Conservation (phyloP, 2,113 vertebrate genomes). For the Dermatemys mawii region DNA sequence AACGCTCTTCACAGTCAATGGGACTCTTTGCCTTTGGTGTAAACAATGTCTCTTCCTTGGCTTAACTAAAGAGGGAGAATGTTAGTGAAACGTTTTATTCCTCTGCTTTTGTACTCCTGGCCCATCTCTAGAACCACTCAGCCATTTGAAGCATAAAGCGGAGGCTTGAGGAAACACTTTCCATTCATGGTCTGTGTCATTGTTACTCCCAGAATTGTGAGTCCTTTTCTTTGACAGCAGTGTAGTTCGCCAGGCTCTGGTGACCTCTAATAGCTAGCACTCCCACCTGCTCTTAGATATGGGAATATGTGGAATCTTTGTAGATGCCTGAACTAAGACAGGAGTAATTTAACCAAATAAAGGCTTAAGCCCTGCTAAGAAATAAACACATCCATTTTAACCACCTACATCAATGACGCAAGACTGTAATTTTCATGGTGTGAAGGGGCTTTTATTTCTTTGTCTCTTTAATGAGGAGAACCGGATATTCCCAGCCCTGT, state of each 20-base stretch:
- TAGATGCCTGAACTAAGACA: background rate
- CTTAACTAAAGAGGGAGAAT: background rate
- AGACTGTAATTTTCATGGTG: conserved; percentile 10
- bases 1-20: background rate
- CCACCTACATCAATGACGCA: conserved; percentile 50
- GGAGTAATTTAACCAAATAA: conserved; percentile 62
- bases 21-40: background rate
- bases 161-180: background rate
- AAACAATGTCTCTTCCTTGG: background rate
- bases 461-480: conserved; percentile 31
- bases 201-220: background rate
- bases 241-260: background rate
- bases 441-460: conserved; percentile 37
- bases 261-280: background rate
- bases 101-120: background rate
- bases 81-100: background rate
- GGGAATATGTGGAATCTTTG: background rate
- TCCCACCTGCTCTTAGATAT: background rate
- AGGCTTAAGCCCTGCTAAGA: conserved; percentile 49
- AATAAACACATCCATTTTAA: conserved; percentile 61
- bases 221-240: background rate
- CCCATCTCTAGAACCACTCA: background rate
- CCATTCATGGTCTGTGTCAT: background rate
- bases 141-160: background rate
- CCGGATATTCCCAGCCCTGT: conserved; percentile 8